A percentile compares a stretch with the other conserved stretches of the same genome.
These are phyloP conservation scores for Eulemur rufifrons DNA, from an alignment of 2,113 vertebrate genomes.

Conservation along the genomic window DNA sequence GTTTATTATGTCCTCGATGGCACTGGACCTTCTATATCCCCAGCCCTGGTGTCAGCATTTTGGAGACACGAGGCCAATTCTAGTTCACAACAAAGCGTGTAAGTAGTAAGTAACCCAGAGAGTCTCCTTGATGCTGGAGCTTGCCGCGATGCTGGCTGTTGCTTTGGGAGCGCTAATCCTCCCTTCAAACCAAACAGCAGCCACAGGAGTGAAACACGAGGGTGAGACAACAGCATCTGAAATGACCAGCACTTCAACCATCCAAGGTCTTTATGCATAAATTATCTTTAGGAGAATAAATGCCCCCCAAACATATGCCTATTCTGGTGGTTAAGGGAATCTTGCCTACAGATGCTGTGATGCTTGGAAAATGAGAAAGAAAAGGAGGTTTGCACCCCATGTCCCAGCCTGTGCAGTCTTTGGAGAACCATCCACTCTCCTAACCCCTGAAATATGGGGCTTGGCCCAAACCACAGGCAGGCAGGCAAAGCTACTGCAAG, in stretches of 20 bases:
- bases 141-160: too few species aligned
- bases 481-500: background rate
- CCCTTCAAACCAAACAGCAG: background rate
- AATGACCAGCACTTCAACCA: background rate
- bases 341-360: background rate
- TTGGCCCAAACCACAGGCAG: too few species aligned
- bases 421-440: background rate
- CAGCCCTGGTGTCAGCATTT: background rate
- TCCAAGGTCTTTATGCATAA: background rate
- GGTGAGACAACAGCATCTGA: background rate
- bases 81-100: background rate
- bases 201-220: background rate
- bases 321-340: background rate
- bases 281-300: background rate
- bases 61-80: background rate
- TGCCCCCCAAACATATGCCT: background rate
- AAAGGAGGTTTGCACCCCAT: background rate
- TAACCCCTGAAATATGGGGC: background rate
- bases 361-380: background rate
- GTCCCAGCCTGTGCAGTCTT: background rate
- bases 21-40: background rate
- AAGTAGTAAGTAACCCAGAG: background rate
- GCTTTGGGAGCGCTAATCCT: background rate
- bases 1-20: background rate
- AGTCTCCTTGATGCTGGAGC: accelerated